These are phyloP conservation scores for Elysia chlorotica DNA, from an alignment of 1,140 invertebrate genomes.

Conservation along the genomic window DNA sequence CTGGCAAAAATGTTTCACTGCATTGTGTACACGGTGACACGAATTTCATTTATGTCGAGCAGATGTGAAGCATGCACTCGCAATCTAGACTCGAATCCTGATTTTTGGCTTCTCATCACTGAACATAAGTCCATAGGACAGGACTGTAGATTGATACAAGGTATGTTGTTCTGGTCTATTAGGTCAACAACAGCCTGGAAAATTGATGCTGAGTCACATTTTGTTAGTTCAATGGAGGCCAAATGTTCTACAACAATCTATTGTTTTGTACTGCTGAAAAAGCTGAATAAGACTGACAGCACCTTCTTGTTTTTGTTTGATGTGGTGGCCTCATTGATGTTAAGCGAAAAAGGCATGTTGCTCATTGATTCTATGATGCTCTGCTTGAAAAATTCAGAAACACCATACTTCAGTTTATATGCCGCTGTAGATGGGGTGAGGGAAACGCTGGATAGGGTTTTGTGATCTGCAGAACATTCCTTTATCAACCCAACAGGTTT, in stretches of 20 bases:
- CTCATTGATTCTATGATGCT: neutral
- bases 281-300: neutral
- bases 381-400: neutral
- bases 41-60: constrained; percentile 32
- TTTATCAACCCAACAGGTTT: neutral
- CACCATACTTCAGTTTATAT: constrained; percentile 2
- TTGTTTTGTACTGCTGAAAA: neutral
- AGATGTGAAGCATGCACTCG: constrained; percentile 23
- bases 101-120: constrained; percentile 29
- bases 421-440: neutral
- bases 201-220: neutral
- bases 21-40: constrained; percentile 30
- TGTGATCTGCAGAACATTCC: neutral
- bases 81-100: constrained; percentile 24
- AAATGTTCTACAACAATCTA: neutral
- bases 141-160: neutral
- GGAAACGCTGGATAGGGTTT: neutral
- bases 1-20: constrained; percentile 29
- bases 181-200: neutral
- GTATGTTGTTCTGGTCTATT: neutral
- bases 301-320: neutral
- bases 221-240: neutral
- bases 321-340: neutral
- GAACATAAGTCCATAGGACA: constrained; percentile 23
- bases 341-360: neutral